A percentile compares a stretch with the other conserved stretches of the same genome.
Evolutionary conservation across 2,113 vertebrate species (phyloP).

Genomic region (Xenopus laevis): DNA sequence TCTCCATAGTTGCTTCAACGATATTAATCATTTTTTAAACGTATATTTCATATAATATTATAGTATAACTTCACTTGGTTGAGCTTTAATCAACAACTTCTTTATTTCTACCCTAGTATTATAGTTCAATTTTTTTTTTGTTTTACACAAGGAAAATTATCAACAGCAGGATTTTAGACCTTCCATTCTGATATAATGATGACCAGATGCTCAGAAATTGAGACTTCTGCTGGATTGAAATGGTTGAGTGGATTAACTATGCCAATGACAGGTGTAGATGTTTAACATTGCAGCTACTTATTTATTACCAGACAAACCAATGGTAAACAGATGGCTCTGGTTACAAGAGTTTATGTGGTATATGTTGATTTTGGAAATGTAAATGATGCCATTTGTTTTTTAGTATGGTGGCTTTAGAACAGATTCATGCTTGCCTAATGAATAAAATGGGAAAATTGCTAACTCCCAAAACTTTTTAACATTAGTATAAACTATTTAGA

Average conservation of each 20-base stretch:
- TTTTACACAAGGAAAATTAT: slow-evolving; percentile 20
- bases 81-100: too few relatives aligned
- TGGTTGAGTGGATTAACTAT: slow-evolving; percentile 31
- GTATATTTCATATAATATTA: too few relatives aligned
- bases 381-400: slow-evolving; percentile 16
- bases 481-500: too few relatives aligned
- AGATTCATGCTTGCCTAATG: not conserved
- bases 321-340: slow-evolving; percentile 39
- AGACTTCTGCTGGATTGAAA: slow-evolving; percentile 30
- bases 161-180: slow-evolving; percentile 33
- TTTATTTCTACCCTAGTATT: not conserved
- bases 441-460: not conserved
- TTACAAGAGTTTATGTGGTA: slow-evolving; percentile 24
- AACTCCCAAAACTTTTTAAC: too few relatives aligned
- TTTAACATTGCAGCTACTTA: slow-evolving; percentile 28
- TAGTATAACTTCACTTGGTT: too few relatives aligned
- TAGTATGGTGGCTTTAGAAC: slow-evolving; percentile 1
- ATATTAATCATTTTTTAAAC: too few relatives aligned
- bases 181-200: slow-evolving; percentile 48
- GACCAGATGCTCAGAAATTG: slow-evolving; percentile 45
- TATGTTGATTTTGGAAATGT: slow-evolving; percentile 13
- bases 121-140: slow-evolving; percentile 24
- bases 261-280: slow-evolving; percentile 38
- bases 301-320: slow-evolving; percentile 34
- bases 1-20: too few relatives aligned